These are phyloP conservation scores for Tenthredo distinguenda DNA, from an alignment of 2,888 invertebrate genomes.

Conservation along the genomic window DNA sequence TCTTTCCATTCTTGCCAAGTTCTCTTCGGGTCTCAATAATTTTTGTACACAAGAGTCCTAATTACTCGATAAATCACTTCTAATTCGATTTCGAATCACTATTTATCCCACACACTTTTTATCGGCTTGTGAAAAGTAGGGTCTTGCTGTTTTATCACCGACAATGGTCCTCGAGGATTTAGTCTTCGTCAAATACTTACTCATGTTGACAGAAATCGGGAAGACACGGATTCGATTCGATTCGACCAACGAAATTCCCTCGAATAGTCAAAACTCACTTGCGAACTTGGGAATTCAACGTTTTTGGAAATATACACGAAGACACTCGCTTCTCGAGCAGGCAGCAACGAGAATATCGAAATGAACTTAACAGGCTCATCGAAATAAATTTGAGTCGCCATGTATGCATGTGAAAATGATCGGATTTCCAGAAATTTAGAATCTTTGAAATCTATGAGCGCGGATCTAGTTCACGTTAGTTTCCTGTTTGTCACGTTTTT, in stretches of 20 bases:
- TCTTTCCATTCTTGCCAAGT: neutral
- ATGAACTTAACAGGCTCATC: neutral
- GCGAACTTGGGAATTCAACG: neutral
- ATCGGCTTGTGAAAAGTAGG: neutral
- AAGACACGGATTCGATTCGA: neutral
- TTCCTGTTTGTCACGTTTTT: neutral
- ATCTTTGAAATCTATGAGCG: neutral
- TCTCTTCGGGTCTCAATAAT: neutral
- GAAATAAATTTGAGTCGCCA: neutral
- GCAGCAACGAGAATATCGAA: neutral
- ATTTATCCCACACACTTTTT: neutral
- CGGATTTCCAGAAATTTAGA: neutral
- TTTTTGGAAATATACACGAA: neutral
- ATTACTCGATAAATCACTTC: slow-evolving; percentile 28
- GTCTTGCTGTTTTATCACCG: neutral
- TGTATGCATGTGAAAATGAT: neutral
- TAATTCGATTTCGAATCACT: neutral
- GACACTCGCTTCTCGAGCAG: neutral
- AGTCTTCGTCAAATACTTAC: slow-evolving; percentile 9
- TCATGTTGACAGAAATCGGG: neutral
- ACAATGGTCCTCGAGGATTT: neutral
- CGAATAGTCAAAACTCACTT: neutral
- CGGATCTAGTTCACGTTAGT: neutral
- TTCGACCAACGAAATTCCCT: neutral
- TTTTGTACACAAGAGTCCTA: slow-evolving; percentile 9